A percentile compares a stretch with the other conserved stretches of the same genome.
Evolutionary conservation across 2,797 vertebrate species (phyloP).

Genomic region (Miichthys miiuy): DNA sequence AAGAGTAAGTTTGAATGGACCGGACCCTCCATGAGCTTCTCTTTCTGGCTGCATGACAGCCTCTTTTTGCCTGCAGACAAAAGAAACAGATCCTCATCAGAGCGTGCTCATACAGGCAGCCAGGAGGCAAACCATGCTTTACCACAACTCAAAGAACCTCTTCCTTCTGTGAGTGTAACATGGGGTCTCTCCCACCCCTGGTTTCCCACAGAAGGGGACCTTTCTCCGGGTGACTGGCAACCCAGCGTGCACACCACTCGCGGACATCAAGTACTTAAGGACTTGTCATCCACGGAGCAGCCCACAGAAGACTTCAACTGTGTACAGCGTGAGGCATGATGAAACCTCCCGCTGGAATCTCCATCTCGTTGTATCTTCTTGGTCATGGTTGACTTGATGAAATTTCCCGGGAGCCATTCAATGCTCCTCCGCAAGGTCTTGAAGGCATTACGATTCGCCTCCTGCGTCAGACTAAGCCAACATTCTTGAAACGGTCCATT

Average conservation of each 20-base stretch:
- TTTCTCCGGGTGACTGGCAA: conserved; percentile 65
- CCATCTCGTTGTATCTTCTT: conserved; percentile 47
- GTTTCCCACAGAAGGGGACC: conserved; percentile 48
- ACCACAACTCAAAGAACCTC: conserved; percentile 28
- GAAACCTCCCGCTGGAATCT: conserved; percentile 59
- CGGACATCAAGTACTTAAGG: conserved; percentile 58
- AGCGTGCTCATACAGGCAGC: conserved; percentile 43
- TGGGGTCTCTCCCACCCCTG: conserved; percentile 32
- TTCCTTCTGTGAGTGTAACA: conserved; percentile 23
- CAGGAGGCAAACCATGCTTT: conserved; percentile 26
- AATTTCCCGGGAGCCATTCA: conserved; percentile 57
- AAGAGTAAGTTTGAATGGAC: conserved; percentile 15
- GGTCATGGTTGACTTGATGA: conserved; percentile 48
- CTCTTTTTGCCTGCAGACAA: conserved; percentile 68
- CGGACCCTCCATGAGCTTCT: conserved; percentile 11
- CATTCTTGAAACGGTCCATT: conserved; percentile 38
- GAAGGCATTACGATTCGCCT: conserved; percentile 25
- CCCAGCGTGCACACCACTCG: conserved; percentile 44
- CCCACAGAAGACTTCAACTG: conserved; percentile 51
- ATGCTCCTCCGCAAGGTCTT: conserved; percentile 29
- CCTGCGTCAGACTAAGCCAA: conserved; percentile 24
- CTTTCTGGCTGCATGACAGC: conserved; percentile 65
- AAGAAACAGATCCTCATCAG: conserved; percentile 66
- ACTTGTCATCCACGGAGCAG: conserved; percentile 59
- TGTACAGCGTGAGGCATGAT: conserved; percentile 48